Evolutionary conservation across 2,797 vertebrate genomes (phyloP).

Genomic region (Zenarchopterus dispar): DNA sequence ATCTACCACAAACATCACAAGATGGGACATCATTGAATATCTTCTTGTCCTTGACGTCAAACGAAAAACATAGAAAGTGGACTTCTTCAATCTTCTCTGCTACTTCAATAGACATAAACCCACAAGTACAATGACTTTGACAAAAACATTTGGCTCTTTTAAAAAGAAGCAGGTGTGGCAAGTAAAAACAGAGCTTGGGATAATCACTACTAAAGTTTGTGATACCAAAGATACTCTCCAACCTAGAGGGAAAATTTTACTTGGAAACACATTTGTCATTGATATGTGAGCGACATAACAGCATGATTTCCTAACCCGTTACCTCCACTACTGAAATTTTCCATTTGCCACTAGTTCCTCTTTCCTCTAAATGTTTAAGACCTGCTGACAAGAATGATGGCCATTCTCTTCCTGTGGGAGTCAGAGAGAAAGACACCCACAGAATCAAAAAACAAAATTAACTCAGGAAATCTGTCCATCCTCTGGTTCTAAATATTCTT

Average conservation of each 20-base stretch:
- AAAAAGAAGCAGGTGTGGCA: conserved; percentile 73
- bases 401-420: conserved; percentile 43
- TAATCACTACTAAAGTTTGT: conserved; percentile 6
- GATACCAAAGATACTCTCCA: conserved; percentile 13
- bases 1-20: too few relatives aligned
- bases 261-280: conserved; percentile 59
- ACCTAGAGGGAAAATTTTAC: conserved; percentile 42
- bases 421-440: conserved; percentile 34
- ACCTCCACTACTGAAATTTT: conserved; percentile 4
- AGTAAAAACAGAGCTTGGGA: conserved; percentile 58
- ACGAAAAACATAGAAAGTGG: too few relatives aligned
- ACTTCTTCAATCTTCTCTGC: too few relatives aligned
- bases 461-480: conserved; percentile 19
- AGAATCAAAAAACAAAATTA: conserved; percentile 43
- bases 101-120: too few relatives aligned
- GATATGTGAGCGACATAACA: conserved; percentile 34
- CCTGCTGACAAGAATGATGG: conserved; percentile 22
- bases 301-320: conserved; percentile 14
- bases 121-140: too few relatives aligned
- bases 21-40: too few relatives aligned
- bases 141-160: conserved; percentile 1
- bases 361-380: conserved; percentile 36
- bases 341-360: conserved; percentile 10
- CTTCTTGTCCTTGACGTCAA: too few relatives aligned
- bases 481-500: conserved; percentile 6